Conservation (phyloP, 2,888 invertebrate genomes). For the Hirtodrosophila histrioides region DNA sequence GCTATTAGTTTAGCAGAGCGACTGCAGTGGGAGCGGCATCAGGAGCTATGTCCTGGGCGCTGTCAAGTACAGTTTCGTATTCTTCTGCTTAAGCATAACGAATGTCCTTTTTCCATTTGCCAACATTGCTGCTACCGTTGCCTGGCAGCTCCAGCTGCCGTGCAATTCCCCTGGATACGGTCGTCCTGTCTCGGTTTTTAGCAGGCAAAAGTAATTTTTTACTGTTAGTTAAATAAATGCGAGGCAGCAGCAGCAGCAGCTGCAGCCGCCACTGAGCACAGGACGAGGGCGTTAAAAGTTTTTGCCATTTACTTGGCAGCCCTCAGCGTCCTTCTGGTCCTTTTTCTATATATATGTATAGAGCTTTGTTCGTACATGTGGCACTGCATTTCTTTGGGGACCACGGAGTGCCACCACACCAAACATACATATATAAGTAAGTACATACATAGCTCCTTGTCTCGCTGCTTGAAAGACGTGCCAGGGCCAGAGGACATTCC, state of each 20-base stretch:
- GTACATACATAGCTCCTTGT: slow-evolving; percentile 51
- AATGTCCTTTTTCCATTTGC: slow-evolving; percentile 76
- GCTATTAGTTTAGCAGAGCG: slow-evolving; percentile 67
- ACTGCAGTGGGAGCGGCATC: slow-evolving; percentile 15
- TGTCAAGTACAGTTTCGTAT: slow-evolving; percentile 81
- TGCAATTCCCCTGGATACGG: slow-evolving; percentile 63
- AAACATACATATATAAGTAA: slow-evolving; percentile 24
- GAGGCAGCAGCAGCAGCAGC: slow-evolving; percentile 53
- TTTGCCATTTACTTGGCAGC: slow-evolving; percentile 63
- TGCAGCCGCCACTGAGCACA: slow-evolving; percentile 35
- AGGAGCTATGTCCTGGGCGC: slow-evolving; percentile 45
- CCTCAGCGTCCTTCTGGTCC: slow-evolving; percentile 46
- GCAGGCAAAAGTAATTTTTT: slow-evolving; percentile 75
- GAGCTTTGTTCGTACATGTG: slow-evolving; percentile 12
- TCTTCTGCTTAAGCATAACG: slow-evolving; percentile 82
- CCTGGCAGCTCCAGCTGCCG: slow-evolving; percentile 32
- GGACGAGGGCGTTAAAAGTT: slow-evolving; percentile 75
- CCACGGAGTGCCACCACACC: slow-evolving; percentile 34
- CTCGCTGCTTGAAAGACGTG: slow-evolving; percentile 73
- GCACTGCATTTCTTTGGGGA: slow-evolving; percentile 74
- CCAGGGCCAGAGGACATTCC: slow-evolving; percentile 29
- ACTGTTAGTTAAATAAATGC: slow-evolving; percentile 80
- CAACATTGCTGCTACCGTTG: slow-evolving; percentile 26
- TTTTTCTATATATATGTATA: slow-evolving; percentile 21
- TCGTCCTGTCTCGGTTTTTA: slow-evolving; percentile 43